A percentile compares a stretch with the other conserved stretches of the same genome.
Conservation (phyloP, 2,888 invertebrate genomes). For the Rutpela maculata region DNA sequence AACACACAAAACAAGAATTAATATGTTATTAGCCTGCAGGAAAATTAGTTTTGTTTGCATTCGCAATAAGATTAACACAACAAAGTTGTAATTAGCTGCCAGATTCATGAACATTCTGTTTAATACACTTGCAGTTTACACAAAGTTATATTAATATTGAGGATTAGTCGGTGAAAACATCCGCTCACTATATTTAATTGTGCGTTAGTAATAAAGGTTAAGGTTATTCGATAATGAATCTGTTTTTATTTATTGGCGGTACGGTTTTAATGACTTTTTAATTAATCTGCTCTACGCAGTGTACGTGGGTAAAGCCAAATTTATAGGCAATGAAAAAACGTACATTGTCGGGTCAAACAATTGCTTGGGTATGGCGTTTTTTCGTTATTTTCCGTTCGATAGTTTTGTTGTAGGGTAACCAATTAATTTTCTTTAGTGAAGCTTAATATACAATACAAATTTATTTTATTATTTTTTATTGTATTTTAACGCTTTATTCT, state of each 20-base stretch:
- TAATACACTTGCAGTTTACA: slow-evolving; percentile 31
- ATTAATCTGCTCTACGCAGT: neutral
- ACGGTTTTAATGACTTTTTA: neutral
- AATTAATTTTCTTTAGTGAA: too few species aligned
- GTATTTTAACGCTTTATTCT: too few species aligned
- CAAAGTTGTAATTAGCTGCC: slow-evolving; percentile 51
- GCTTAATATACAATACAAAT: too few species aligned
- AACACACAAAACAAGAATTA: neutral
- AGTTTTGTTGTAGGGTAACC: neutral
- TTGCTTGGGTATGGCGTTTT: neutral
- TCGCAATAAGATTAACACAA: slow-evolving; percentile 40
- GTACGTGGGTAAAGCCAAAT: neutral
- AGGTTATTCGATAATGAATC: neutral
- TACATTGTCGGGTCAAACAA: neutral
- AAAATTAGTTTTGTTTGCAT: slow-evolving; percentile 46
- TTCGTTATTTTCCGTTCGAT: neutral
- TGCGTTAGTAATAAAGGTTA: neutral
- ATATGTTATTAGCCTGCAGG: slow-evolving; percentile 16
- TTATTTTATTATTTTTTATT: too few species aligned
- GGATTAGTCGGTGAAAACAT: slow-evolving; percentile 4
- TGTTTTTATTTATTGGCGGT: neutral
- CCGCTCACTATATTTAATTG: slow-evolving; percentile 21
- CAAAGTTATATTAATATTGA: slow-evolving; percentile 17
- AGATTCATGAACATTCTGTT: slow-evolving; percentile 36
- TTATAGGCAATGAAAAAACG: neutral